Percentiles rank a stretch among this genome's conserved stretches.
Evolutionary conservation across 2,113 vertebrate genomes (phyloP).

Genomic region (Ictidomys tridecemlineatus): DNA sequence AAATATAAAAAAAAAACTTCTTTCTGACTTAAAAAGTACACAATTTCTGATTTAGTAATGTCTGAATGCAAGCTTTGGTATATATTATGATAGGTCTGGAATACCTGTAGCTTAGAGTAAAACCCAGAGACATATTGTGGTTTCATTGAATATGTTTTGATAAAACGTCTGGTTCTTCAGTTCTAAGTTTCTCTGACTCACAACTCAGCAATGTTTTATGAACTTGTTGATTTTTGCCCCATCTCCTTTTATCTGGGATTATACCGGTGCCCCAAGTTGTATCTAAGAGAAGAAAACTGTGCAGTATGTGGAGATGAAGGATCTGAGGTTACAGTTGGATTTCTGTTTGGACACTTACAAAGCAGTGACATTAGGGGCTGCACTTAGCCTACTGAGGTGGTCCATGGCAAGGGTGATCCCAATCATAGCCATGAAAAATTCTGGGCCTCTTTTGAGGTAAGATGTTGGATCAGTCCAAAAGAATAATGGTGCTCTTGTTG

Average conservation of each 20-base stretch:
- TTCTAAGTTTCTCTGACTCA: not conserved
- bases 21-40: not conserved
- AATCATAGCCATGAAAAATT: not conserved
- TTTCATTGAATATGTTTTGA: constrained; percentile 14
- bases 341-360: not conserved
- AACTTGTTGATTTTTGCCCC: not conserved
- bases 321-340: not conserved
- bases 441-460: not conserved
- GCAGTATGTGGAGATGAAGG: not conserved
- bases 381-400: not conserved
- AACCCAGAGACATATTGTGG: not conserved
- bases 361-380: not conserved
- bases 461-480: not conserved
- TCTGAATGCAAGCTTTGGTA: constrained; percentile 17
- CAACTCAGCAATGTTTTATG: not conserved
- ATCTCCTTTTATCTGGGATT: not conserved
- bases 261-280: not conserved
- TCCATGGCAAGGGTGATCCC: not conserved
- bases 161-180: not conserved
- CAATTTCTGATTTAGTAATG: constrained; percentile 14
- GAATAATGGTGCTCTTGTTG: not conserved
- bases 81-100: not conserved
- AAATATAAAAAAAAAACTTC: not conserved
- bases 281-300: not conserved
- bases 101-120: not conserved